These are phyloP conservation scores for Aphidius colemani DNA, from an alignment of 2,888 invertebrate species.

Conservation along the genomic window DNA sequence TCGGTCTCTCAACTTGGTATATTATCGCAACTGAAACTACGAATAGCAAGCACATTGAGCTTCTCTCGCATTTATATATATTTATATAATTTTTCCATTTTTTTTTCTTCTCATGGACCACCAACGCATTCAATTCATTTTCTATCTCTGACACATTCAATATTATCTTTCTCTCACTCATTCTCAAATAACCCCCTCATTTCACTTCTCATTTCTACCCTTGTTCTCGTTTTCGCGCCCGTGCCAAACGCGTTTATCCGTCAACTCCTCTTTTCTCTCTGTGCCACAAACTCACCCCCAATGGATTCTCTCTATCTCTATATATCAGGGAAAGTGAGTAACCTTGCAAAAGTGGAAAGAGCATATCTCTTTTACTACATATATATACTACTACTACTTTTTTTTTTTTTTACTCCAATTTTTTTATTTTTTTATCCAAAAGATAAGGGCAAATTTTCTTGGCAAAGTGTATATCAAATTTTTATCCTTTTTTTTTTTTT, in stretches of 20 bases:
- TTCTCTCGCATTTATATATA: constrained; percentile 2
- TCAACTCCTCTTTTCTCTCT: constrained; percentile 24
- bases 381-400: no score
- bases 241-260: constrained; percentile 23
- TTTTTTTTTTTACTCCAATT: no score
- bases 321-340: constrained; percentile 23
- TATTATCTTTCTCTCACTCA: constrained; percentile 28
- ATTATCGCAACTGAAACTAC: constrained; percentile 21
- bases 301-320: constrained; percentile 7
- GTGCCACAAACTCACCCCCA: constrained; percentile 20
- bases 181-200: constrained; percentile 20
- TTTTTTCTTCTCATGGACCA: constrained; percentile 11
- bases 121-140: constrained; percentile 17
- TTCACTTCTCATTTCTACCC: constrained; percentile 30
- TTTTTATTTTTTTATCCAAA: no score
- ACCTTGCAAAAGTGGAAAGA: constrained; percentile 25
- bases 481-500: no score
- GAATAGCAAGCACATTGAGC: constrained; percentile 18
- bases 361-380: no score
- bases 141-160: constrained; percentile 35
- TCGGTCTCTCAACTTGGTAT: constrained; percentile 29
- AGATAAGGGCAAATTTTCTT: no score
- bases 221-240: constrained; percentile 33
- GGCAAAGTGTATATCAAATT: no score
- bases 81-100: constrained; percentile 12